A percentile compares a stretch with the other conserved stretches of the same genome.
Conservation (phyloP, 2,113 vertebrate genomes). For the Esox niger region DNA sequence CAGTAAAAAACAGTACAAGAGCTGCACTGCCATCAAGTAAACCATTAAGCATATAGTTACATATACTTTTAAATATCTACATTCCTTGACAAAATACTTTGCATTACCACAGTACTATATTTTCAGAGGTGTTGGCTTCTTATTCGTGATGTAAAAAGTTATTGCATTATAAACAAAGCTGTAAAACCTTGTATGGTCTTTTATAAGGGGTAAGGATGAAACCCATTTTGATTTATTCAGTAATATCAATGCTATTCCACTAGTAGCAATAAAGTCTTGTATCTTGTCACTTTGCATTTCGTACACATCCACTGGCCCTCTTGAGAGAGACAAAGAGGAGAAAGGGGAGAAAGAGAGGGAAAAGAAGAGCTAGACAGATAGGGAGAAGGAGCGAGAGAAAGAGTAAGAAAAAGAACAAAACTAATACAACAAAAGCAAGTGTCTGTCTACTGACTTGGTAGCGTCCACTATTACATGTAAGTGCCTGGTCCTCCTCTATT, state of each 20-base stretch:
- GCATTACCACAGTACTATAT: background rate
- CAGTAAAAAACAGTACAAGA: too few relatives aligned
- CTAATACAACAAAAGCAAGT: conserved; percentile 59
- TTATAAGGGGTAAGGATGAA: background rate
- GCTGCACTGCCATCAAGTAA: too few relatives aligned
- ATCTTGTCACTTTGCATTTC: conserved; percentile 13
- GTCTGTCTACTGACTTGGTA: conserved; percentile 47
- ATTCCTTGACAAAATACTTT: background rate
- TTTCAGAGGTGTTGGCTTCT: background rate
- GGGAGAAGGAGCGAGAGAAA: background rate
- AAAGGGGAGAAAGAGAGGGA: background rate
- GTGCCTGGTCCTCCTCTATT: conserved; percentile 42
- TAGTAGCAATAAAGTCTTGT: conserved; percentile 8
- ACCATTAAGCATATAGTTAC: too few relatives aligned
- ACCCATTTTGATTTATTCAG: background rate
- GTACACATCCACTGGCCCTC: conserved; percentile 11
- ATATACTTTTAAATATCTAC: too few relatives aligned
- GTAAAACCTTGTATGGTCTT: background rate
- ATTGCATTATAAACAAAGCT: conserved; percentile 4
- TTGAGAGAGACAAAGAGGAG: background rate
- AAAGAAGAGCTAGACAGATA: background rate
- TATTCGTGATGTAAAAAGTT: background rate
- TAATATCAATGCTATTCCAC: background rate
- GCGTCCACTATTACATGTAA: conserved; percentile 62
- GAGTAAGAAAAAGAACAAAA: conserved; percentile 7